phyloP scores from a whole-genome alignment of 2,113 vertebrate species.

The Pelobates fuscus region DNA sequence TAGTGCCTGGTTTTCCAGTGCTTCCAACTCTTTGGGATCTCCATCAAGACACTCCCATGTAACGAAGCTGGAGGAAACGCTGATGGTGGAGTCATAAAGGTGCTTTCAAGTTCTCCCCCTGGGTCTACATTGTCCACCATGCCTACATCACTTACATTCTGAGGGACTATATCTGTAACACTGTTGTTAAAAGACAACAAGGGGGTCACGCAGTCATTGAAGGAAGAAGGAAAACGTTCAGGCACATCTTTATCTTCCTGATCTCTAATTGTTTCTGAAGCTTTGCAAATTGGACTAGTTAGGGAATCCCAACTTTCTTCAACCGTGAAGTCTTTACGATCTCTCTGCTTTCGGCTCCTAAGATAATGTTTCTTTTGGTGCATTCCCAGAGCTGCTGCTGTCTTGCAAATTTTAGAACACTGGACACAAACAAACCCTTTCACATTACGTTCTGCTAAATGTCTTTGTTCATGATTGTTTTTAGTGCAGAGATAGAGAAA shows the following conservation, averaged over 20 bases:
- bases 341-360: conserved; percentile 64
- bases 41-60: conserved; percentile 30
- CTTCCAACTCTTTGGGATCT: conserved; percentile 40
- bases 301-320: conserved; percentile 9
- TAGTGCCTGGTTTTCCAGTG: conserved; percentile 46
- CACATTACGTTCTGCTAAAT: conserved; percentile 73
- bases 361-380: conserved; percentile 81
- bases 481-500: conserved; percentile 96
- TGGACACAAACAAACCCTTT: conserved; percentile 78
- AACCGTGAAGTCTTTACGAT: conserved; percentile 16
- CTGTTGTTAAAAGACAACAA: conserved; percentile 26
- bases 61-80: conserved; percentile 10
- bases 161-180: conserved; percentile 25
- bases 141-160: conserved; percentile 15
- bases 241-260: conserved; percentile 11
- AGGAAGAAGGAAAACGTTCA: conserved; percentile 28
- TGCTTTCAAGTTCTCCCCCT: neutral
- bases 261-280: neutral
- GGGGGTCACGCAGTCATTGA: conserved; percentile 23
- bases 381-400: conserved; percentile 77
- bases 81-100: conserved; percentile 9
- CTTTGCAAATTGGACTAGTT: conserved; percentile 7
- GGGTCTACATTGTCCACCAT: conserved; percentile 30
- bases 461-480: conserved; percentile 92
- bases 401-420: conserved; percentile 82